A percentile compares a stretch with the other conserved stretches of the same genome.
Conservation (phyloP, 2,888 invertebrate genomes). For the Nemurella pictetii region DNA sequence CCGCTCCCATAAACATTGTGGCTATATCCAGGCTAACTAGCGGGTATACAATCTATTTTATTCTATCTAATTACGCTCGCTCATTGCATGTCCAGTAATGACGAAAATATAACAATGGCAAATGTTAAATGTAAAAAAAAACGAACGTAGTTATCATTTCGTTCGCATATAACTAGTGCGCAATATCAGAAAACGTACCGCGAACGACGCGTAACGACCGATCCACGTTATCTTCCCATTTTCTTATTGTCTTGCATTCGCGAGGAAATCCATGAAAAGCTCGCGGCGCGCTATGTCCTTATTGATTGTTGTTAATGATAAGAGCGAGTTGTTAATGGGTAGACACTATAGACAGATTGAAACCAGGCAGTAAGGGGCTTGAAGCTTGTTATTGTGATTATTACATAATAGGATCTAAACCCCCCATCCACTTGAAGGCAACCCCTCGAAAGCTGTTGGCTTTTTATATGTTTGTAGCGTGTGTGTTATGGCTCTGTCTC, state of each 20-base stretch:
- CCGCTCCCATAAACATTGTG: not conserved
- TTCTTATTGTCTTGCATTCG: not conserved
- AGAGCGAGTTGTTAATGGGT: conserved; percentile 25
- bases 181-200: not conserved
- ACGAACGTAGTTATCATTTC: not conserved
- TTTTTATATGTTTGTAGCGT: conserved; percentile 32
- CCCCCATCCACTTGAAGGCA: conserved; percentile 30
- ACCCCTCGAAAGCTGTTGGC: conserved; percentile 29
- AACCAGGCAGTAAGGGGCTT: conserved; percentile 24
- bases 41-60: not conserved
- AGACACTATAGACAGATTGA: conserved; percentile 22
- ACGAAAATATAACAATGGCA: not conserved
- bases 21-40: not conserved
- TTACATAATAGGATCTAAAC: conserved; percentile 29
- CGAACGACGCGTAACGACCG: not conserved
- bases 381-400: conserved; percentile 30
- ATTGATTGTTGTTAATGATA: conserved; percentile 31
- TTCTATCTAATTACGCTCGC: not conserved
- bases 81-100: not conserved
- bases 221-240: not conserved
- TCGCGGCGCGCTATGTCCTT: conserved; percentile 2
- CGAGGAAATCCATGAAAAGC: not conserved
- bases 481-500: not conserved
- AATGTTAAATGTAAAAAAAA: not conserved
- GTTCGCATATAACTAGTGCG: not conserved